Percentiles rank a stretch among this genome's conserved stretches.
Conservation (phyloP, 2,797 vertebrate genomes). For the Cottoperca gobio region DNA sequence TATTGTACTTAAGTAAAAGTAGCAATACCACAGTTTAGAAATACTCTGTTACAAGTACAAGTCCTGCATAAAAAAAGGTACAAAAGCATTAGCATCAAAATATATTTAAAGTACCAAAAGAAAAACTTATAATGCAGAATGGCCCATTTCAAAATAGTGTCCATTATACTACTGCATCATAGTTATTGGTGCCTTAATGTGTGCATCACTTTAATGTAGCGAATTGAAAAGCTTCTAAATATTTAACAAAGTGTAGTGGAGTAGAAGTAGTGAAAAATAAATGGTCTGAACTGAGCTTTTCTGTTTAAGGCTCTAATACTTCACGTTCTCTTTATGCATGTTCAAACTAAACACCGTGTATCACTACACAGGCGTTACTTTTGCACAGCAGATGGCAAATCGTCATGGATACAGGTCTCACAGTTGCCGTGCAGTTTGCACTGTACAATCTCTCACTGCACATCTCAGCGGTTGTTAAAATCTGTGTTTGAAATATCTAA, state of each 20-base stretch:
- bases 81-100: not conserved
- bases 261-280: not conserved
- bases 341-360: constrained; percentile 46
- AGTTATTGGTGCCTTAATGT: no score
- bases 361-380: constrained; percentile 35
- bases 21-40: no score
- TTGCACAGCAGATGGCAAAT: constrained; percentile 67
- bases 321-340: constrained; percentile 18
- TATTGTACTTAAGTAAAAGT: not conserved
- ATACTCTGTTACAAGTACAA: no score
- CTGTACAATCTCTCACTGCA: constrained; percentile 44
- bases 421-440: constrained; percentile 50
- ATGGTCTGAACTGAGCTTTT: constrained; percentile 11
- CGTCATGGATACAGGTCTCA: constrained; percentile 56
- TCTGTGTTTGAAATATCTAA: constrained; percentile 50
- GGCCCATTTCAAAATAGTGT: not conserved
- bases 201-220: not conserved
- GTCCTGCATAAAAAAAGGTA: no score
- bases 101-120: not conserved
- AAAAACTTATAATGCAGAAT: not conserved
- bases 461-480: constrained; percentile 50
- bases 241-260: not conserved
- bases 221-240: not conserved
- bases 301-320: not conserved
- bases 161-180: no score